Evolutionary conservation across 2,113 vertebrate species (phyloP).

Genomic region (Psilopogon haemacephalus): DNA sequence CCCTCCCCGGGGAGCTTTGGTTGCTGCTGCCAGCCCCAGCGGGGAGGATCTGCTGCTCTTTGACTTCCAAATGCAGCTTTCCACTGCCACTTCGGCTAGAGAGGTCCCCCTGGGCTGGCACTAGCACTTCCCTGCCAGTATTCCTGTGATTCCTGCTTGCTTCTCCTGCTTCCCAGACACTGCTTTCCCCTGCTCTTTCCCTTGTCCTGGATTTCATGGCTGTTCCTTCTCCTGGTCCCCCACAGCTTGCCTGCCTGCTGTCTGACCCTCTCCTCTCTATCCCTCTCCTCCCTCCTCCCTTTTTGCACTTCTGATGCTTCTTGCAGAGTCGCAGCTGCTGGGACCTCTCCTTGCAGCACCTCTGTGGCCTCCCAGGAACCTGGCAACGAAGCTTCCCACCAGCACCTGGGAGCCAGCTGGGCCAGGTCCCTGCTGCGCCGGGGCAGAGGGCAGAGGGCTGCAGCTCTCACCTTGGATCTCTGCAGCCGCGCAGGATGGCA

Average conservation of each 20-base stretch:
- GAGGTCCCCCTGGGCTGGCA: neutral
- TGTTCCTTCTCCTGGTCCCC: neutral
- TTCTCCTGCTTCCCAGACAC: neutral
- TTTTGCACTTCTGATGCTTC: neutral
- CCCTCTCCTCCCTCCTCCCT: neutral
- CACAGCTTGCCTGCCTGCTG: neutral
- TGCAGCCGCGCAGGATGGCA: constrained; percentile 35
- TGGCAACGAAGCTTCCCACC: neutral
- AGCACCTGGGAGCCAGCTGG: accelerated
- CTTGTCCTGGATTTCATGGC: neutral
- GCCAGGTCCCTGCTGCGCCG: neutral
- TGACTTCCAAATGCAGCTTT: neutral
- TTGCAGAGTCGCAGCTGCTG: neutral
- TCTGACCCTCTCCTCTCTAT: neutral
- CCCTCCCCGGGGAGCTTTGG: neutral
- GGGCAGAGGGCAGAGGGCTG: neutral
- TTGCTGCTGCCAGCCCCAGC: neutral
- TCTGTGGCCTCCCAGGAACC: neutral
- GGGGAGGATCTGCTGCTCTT: neutral
- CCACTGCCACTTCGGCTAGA: neutral
- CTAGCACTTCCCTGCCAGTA: neutral
- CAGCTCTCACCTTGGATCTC: constrained; percentile 62
- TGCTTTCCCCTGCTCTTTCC: neutral
- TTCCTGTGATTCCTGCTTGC: neutral
- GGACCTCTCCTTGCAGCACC: neutral